A percentile compares a stretch with the other conserved stretches of the same genome.
phyloP scores from a whole-genome alignment of 2,888 invertebrate species.

The Lingula anatina region DNA sequence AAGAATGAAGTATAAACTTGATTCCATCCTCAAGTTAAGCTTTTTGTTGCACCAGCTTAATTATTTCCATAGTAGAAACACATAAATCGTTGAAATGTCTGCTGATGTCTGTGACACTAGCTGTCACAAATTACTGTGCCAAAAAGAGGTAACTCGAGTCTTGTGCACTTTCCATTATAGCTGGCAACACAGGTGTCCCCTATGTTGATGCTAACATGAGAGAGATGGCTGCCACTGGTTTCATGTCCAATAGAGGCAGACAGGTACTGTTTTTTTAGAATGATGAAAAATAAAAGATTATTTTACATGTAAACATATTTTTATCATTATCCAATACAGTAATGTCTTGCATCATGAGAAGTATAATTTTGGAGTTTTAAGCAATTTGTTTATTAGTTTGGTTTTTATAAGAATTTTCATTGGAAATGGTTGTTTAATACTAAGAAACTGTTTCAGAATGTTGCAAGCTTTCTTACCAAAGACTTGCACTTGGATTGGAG shows the following conservation, averaged over 20 bases:
- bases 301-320: not conserved
- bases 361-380: not conserved
- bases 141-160: too few relatives aligned
- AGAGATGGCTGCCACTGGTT: conserved; percentile 45
- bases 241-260: conserved; percentile 52
- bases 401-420: not conserved
- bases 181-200: conserved; percentile 50
- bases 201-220: conserved; percentile 54
- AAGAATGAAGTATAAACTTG: not conserved
- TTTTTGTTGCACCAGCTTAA: not conserved
- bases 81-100: too few relatives aligned
- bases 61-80: too few relatives aligned
- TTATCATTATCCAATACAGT: not conserved
- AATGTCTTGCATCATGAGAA: not conserved
- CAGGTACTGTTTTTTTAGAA: conserved; percentile 40
- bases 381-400: not conserved
- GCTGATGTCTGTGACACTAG: too few relatives aligned
- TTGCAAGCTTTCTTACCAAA: conserved; percentile 51
- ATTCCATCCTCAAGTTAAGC: not conserved
- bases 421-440: not conserved
- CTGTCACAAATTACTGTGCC: too few relatives aligned
- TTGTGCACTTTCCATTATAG: conserved; percentile 19
- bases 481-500: conserved; percentile 51
- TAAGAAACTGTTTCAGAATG: conserved; percentile 41
- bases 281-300: too few relatives aligned